Evolutionary conservation across 2,888 invertebrate species (phyloP).

Genomic region (Nesidiocoris tenuis): DNA sequence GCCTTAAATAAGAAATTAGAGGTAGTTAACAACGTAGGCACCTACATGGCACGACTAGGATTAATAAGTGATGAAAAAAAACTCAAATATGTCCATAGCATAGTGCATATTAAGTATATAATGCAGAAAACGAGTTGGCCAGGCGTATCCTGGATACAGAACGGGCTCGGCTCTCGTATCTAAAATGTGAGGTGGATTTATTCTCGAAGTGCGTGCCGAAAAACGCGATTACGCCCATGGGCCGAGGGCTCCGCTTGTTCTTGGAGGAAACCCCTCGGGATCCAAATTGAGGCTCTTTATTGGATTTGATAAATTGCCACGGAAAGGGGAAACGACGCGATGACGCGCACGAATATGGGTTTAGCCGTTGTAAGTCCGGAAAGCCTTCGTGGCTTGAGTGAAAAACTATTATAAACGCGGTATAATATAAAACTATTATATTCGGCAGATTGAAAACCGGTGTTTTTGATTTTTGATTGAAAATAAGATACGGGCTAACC

Average conservation of each 20-base stretch:
- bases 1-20: too few relatives aligned
- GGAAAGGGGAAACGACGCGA: not conserved
- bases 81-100: too few relatives aligned
- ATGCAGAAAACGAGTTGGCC: too few relatives aligned
- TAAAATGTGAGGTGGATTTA: not conserved
- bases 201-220: not conserved
- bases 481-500: too few relatives aligned
- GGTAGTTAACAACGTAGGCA: too few relatives aligned
- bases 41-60: too few relatives aligned
- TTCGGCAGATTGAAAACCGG: not conserved
- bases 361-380: not conserved
- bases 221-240: not conserved
- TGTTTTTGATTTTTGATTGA: too few relatives aligned
- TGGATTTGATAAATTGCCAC: not conserved
- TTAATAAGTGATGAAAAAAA: too few relatives aligned
- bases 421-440: not conserved
- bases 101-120: too few relatives aligned
- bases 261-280: not conserved
- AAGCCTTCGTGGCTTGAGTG: not conserved
- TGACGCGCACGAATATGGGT: not conserved
- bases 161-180: not conserved
- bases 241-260: not conserved
- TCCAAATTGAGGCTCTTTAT: not conserved
- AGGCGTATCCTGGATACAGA: not conserved
- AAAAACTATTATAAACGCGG: too few relatives aligned